Percentiles rank a stretch among this genome's conserved stretches.
Conservation (phyloP, 2,888 invertebrate genomes). For the Folsomia candida region DNA sequence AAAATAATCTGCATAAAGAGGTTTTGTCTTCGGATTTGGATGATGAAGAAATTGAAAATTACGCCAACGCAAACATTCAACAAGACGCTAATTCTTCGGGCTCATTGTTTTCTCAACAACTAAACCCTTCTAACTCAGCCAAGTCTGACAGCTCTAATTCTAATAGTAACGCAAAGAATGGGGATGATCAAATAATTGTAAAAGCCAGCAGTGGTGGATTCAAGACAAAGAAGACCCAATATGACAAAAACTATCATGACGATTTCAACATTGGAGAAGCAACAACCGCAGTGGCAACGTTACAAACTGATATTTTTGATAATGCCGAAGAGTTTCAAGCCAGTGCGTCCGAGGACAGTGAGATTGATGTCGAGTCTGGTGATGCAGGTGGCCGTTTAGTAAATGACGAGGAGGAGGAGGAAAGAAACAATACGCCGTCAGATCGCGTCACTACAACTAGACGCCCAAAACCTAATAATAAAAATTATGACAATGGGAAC, state of each 20-base stretch:
- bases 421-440: not conserved
- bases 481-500: not conserved
- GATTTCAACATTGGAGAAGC: not conserved
- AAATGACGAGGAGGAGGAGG: too few species aligned
- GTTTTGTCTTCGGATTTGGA: not conserved
- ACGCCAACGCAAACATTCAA: constrained; percentile 14
- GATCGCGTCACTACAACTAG: not conserved
- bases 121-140: not conserved
- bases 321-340: constrained; percentile 13
- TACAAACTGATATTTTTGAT: constrained; percentile 32
- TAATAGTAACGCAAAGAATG: too few species aligned
- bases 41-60: not conserved
- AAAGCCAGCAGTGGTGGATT: not conserved
- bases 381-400: too few species aligned
- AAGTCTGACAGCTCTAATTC: not conserved
- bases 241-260: not conserved
- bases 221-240: not conserved
- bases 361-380: too few species aligned
- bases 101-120: not conserved
- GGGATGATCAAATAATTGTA: not conserved
- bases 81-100: not conserved
- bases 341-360: constrained; percentile 18
- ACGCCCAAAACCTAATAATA: not conserved
- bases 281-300: constrained; percentile 19
- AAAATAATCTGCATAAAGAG: not conserved